Percentiles rank a stretch among this genome's conserved stretches.
These are phyloP conservation scores for Siniperca knerii DNA, from an alignment of 2,113 vertebrate species.

Conservation along the genomic window DNA sequence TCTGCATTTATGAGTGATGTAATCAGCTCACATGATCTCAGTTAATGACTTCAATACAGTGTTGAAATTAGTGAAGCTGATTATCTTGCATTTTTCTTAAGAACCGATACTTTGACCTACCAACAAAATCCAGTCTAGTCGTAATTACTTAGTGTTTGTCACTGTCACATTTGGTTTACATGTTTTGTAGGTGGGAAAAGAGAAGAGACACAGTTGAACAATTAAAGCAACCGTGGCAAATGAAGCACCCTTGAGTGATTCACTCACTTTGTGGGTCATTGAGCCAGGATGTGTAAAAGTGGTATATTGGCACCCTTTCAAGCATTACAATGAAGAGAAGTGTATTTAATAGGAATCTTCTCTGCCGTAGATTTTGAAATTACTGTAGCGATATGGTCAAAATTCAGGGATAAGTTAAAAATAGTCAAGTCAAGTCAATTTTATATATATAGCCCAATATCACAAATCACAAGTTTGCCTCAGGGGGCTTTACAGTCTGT, in stretches of 20 bases:
- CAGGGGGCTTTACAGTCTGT: too few species aligned
- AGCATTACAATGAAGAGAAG: background rate
- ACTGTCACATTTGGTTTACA: background rate
- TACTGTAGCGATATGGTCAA: background rate
- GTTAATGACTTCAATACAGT: constrained; percentile 5
- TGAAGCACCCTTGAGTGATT: background rate
- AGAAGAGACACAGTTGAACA: background rate
- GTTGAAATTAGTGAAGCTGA: constrained; percentile 3
- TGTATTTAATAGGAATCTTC: background rate
- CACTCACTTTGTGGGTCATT: constrained; percentile 1
- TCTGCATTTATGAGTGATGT: constrained; percentile 23
- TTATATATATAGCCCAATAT: too few species aligned
- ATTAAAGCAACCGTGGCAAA: background rate
- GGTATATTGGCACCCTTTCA: background rate
- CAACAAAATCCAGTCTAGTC: background rate
- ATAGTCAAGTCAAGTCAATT: background rate
- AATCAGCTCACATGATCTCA: constrained; percentile 20
- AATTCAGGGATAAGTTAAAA: too few species aligned
- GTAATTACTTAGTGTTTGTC: background rate
- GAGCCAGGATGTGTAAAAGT: constrained; percentile 13
- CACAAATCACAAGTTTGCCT: too few species aligned
- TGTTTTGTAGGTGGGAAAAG: constrained; percentile 1
- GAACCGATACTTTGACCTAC: background rate
- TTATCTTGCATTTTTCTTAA: constrained; percentile 16
- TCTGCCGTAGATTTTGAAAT: background rate